These are phyloP conservation scores for Globodera rostochiensis DNA, from an alignment of 1,140 invertebrate species.

Conservation along the genomic window DNA sequence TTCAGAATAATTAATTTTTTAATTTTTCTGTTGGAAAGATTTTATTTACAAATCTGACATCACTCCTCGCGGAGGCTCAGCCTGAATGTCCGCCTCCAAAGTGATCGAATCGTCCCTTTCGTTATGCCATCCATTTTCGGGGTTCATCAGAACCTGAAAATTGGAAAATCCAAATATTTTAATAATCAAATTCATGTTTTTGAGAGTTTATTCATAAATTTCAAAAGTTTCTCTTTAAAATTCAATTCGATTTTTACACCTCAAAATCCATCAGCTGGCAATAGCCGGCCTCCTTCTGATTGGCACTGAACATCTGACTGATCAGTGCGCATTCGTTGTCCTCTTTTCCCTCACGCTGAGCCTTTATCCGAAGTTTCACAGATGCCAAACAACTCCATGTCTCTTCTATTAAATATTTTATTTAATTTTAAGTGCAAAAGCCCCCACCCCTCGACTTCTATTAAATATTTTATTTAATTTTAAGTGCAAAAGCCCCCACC, in stretches of 20 bases:
- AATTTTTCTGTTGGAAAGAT: neutral
- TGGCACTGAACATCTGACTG: neutral
- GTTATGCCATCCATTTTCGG: conserved; percentile 3
- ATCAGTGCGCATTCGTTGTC: neutral
- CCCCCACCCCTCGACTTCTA: too few relatives aligned
- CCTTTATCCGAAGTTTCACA: neutral
- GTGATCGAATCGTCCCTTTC: neutral
- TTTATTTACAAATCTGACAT: neutral
- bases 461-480: too few relatives aligned
- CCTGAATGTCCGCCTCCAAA: neutral
- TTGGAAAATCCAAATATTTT: neutral
- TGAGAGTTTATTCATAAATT: neutral
- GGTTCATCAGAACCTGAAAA: conserved; percentile 4
- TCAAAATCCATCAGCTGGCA: neutral
- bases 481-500: too few relatives aligned
- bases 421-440: neutral
- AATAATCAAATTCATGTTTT: neutral
- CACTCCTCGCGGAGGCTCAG: neutral
- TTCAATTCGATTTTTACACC: neutral
- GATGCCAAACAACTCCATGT: conserved; percentile 2
- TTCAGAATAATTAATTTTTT: too few relatives aligned
- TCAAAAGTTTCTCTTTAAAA: neutral
- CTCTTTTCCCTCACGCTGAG: neutral
- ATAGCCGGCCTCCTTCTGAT: neutral
- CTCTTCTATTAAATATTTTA: neutral